phyloP scores from a whole-genome alignment of 2,888 invertebrate genomes.

The Slavum lentiscoides region DNA sequence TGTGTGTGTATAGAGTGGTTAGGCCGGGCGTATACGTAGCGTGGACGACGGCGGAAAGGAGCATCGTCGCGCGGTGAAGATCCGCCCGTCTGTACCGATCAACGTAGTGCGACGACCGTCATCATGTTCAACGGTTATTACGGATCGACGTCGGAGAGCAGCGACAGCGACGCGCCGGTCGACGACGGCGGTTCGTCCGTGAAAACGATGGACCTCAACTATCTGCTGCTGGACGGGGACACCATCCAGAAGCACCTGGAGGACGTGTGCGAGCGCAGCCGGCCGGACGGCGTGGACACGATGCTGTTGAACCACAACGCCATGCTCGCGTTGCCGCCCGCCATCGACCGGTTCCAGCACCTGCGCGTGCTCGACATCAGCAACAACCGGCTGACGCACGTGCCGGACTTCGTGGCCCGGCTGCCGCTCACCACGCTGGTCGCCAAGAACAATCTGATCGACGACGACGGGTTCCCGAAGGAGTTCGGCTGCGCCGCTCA shows the following conservation, averaged over 20 bases:
- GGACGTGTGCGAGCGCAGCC: constrained; percentile 62
- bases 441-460: constrained; percentile 85
- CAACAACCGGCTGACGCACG: constrained; percentile 75
- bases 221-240: constrained; percentile 66
- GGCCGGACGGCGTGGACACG: constrained; percentile 69
- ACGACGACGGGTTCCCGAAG: constrained; percentile 85
- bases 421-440: constrained; percentile 78
- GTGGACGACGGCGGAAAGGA: no score
- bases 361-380: constrained; percentile 83
- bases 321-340: constrained; percentile 72
- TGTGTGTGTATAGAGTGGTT: no score
- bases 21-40: no score
- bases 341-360: constrained; percentile 70
- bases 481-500: constrained; percentile 69
- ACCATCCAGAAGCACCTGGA: constrained; percentile 69
- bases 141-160: constrained; percentile 71
- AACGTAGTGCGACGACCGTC: not conserved
- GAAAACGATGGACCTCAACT: constrained; percentile 73
- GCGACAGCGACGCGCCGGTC: constrained; percentile 71
- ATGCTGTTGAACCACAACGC: constrained; percentile 86
- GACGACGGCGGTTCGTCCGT: constrained; percentile 55
- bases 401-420: constrained; percentile 78
- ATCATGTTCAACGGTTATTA: constrained; percentile 53
- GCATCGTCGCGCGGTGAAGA: no score
- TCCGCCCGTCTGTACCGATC: no score